Evolutionary conservation across 1,140 invertebrate species (phyloP).

Genomic region (Antheraea mylitta): DNA sequence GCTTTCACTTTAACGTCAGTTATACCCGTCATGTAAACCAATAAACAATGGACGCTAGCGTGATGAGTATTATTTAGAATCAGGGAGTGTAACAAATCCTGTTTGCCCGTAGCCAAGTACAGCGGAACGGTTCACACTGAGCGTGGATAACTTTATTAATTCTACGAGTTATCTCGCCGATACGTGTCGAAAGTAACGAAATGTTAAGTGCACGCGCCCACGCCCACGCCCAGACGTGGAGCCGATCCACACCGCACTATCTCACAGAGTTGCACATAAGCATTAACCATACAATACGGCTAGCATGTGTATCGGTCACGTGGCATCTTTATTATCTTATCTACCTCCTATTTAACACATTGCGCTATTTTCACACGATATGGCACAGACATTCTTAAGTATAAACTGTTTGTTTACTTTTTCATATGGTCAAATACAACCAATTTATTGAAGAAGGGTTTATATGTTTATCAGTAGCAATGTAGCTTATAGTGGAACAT

Average conservation of each 20-base stretch:
- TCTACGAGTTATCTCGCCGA: constrained; percentile 40
- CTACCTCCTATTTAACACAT: constrained; percentile 46
- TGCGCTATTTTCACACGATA: constrained; percentile 55
- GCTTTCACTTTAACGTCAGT: background rate
- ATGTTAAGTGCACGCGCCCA: constrained; percentile 61
- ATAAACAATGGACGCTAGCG: constrained; percentile 1
- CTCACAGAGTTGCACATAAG: constrained; percentile 6
- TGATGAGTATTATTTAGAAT: constrained; percentile 4
- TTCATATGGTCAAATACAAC: no score
- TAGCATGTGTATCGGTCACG: constrained; percentile 29
- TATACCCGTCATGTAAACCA: background rate
- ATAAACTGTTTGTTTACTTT: background rate
- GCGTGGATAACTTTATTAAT: constrained; percentile 50
- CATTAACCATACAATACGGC: background rate
- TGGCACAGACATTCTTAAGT: constrained; percentile 20
- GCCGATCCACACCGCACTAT: background rate
- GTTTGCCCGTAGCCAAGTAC: constrained; percentile 3
- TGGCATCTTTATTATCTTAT: constrained; percentile 70
- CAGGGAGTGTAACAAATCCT: constrained; percentile 6
- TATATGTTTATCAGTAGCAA: no score
- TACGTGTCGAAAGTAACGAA: constrained; percentile 63
- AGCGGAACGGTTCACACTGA: constrained; percentile 20
- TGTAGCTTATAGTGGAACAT: no score
- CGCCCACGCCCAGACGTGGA: constrained; percentile 42
- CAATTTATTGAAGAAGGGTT: no score